A percentile compares a stretch with the other conserved stretches of the same genome.
Evolutionary conservation across 2,113 vertebrate genomes (phyloP).

Genomic region (Ivindomyrus marchei): DNA sequence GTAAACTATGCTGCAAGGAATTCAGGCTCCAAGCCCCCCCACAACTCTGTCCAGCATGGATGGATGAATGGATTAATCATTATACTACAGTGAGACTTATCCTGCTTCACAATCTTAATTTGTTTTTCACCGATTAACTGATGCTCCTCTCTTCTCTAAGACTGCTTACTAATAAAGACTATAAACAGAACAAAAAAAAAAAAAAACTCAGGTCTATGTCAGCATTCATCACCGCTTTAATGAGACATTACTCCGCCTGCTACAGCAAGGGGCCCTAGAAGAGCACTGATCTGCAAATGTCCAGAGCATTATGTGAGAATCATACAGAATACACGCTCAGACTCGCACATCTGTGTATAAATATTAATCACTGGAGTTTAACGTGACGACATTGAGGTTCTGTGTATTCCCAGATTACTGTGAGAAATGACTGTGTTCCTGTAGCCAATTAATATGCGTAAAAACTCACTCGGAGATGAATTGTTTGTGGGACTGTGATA

Average conservation of each 20-base stretch:
- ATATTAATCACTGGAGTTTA: constrained; percentile 71
- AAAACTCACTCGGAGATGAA: constrained; percentile 60
- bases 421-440: constrained; percentile 60
- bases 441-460: constrained; percentile 65
- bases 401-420: constrained; percentile 68
- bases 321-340: constrained; percentile 50
- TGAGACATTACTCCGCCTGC: neutral
- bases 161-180: neutral
- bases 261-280: neutral
- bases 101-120: neutral
- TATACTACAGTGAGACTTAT: neutral
- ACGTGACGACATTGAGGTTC: constrained; percentile 62
- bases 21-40: neutral
- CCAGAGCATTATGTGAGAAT: constrained; percentile 22
- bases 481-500: constrained; percentile 33
- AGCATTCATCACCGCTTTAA: neutral
- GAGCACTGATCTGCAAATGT: neutral
- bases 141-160: neutral
- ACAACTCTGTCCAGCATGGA: neutral
- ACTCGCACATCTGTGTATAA: constrained; percentile 60
- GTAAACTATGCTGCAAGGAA: neutral
- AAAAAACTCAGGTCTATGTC: neutral
- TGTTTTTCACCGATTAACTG: neutral
- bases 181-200: neutral
- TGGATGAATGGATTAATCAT: neutral